Conservation (phyloP, 2,113 vertebrate species). For the Hystrix cristata region DNA sequence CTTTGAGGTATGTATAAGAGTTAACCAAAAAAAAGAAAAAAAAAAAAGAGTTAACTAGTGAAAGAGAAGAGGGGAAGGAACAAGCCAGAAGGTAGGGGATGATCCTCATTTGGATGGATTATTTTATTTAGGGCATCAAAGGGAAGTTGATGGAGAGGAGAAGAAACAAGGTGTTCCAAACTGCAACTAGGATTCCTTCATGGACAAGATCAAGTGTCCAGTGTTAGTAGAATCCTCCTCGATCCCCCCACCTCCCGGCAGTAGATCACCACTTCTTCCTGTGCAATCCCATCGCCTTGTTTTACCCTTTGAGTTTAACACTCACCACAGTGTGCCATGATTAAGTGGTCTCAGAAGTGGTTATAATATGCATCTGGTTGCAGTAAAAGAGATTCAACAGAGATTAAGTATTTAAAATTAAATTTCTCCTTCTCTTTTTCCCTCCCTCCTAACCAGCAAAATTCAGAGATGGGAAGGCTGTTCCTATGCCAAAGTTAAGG, state of each 20-base stretch:
- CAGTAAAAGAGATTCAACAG: background rate
- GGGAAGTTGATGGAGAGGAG: background rate
- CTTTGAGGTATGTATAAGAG: background rate
- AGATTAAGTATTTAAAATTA: constrained; percentile 6
- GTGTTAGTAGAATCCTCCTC: background rate
- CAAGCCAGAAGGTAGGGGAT: background rate
- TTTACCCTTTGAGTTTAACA: background rate
- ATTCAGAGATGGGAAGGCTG: background rate
- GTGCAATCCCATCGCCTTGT: too few species aligned
- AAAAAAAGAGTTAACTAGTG: background rate
- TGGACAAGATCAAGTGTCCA: background rate
- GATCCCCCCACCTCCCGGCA: background rate
- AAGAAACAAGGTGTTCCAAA: background rate
- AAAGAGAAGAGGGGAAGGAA: background rate
- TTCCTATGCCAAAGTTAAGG: background rate
- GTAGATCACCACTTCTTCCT: background rate
- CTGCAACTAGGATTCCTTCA: background rate
- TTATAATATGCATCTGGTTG: background rate
- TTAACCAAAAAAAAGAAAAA: background rate
- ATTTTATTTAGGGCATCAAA: background rate
- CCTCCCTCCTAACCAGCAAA: background rate
- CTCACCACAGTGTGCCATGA: too few species aligned
- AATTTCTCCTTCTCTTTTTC: background rate
- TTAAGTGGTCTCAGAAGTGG: background rate
- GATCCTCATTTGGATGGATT: background rate